Evolutionary conservation across 2,888 invertebrate species (phyloP), one percentile per base, ranked within the genome.

Genomic region (Prosopocoilus inquinatus): DNA sequence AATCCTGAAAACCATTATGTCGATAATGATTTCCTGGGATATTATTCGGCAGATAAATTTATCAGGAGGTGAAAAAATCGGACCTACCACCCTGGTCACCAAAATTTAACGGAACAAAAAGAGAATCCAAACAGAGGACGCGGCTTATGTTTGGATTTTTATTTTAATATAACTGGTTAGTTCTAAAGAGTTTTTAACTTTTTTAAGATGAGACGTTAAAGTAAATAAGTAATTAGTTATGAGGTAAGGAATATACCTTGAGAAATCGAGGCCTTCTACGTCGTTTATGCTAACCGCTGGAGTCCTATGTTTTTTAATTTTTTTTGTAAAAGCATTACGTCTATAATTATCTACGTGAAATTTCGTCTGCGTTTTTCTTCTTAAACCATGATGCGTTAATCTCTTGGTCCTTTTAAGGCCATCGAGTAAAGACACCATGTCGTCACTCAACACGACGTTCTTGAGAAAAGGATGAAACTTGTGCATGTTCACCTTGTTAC

Each of bases 381-480:
- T 28, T 28, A 28, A 36, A 36, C 51, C 51, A 13, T 51, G 51
- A 51, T 51, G 51, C 13, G 51, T 36, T 2, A 51, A n/a, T 38
- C 51, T 45, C 28, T 51, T 51, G 28, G 28, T 45, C 8, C 55
- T 45, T 11, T 20, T 55, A 11, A 47, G 44, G 28, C 49, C 38
- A 13, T 35, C 20, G 9, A 50, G 34, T 11, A 50, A 8, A 8
- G 45, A 50, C 16, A 39, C 38, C 50, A 55, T 55, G 34, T 47
- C 46, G 9, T 53, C 55, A 15, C 38, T 50, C 41, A 50, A 39
- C n/a, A 35, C 15, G 9, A 38, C 51, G 46, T 51, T 16, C 35
- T 15, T 51, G 36, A 51, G 46, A 46, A 45, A 46, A 9, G 51
- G 51, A 41, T 51, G 51, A 20, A 46, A 46, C 32, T 36, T 45